Base-by-base conservation (phyloP, 2,888 invertebrate species). In the Xylota segnis region DNA sequence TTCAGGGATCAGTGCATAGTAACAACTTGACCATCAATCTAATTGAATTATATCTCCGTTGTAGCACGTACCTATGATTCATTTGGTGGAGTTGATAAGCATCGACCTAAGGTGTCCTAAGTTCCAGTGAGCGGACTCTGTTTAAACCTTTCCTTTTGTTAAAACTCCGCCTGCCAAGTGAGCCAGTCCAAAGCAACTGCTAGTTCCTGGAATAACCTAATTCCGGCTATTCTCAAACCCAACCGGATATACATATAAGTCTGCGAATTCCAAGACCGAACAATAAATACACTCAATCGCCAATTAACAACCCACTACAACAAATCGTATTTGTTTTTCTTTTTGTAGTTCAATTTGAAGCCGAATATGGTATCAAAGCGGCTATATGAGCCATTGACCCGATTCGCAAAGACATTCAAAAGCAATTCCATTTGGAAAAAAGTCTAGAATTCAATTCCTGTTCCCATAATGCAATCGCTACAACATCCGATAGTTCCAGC, bases 301-400 rank as follows among this genome's bases (percentile, higher is more conserved):
- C 37, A 58, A 37, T 37, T 23, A 37, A 23, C 37, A 10, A 12
- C 32, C 32, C 32, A 14, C 32, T 32, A 16, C 16, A 7, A 32
- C 32, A 43, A n/a, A n/a, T 14, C 14, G 14, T 16, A 56, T n/a
- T 14, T 43, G n/a, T 43, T 14, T 12, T 4, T 43, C 4, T 54
- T 56, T 29, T 6, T 14, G 14, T 56, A 6, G 4, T 23, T 5
- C 23, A 3, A 58, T 18, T 37, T 37, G 29, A 16, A 43, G 7
- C 63, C 45, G 12, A 45, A 63, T 45, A 29, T 16, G 29, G 10
- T 12, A 14, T 16, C 45, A 63, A 45, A 29, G 45, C 9, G 43
- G 29, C 18, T 45, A 45, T 10, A 59, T 65, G 74, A 65, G 74
- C 74, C 74, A 65, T 65, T 75, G 74, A 75, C 74, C 74, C 61